Percentiles rank a stretch among this genome's conserved stretches.
Conservation (phyloP, 1,140 invertebrate genomes). For the Lasioglossum baleicum region DNA sequence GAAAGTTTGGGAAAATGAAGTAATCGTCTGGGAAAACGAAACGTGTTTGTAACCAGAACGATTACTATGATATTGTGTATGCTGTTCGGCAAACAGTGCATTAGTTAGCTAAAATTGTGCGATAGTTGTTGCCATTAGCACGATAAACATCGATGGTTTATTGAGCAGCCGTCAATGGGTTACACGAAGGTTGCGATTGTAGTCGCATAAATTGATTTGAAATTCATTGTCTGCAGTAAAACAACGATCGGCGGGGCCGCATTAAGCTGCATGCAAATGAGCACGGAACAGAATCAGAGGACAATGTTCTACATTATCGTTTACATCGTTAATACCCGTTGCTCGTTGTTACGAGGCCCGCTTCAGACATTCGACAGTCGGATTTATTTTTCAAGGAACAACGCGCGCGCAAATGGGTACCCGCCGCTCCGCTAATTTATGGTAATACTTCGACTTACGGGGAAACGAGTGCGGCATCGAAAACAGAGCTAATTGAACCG, state of each 20-base stretch:
- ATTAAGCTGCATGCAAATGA: slow-evolving; percentile 55
- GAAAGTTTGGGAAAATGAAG: too few species aligned
- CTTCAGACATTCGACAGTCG: slow-evolving; percentile 22
- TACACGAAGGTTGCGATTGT: slow-evolving; percentile 42
- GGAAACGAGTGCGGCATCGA: neutral
- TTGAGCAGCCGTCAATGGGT: slow-evolving; percentile 22
- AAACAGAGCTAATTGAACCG: too few species aligned
- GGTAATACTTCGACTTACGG: neutral
- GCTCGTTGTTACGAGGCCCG: slow-evolving; percentile 13
- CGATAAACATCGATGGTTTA: slow-evolving; percentile 22
- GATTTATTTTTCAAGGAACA: slow-evolving; percentile 32
- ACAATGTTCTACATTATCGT: slow-evolving; percentile 55
- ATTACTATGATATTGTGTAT: neutral
- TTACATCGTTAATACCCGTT: slow-evolving; percentile 51
- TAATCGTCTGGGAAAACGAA: too few species aligned
- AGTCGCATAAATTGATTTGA: slow-evolving; percentile 50
- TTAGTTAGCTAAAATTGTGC: neutral
- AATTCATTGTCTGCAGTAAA: slow-evolving; percentile 55
- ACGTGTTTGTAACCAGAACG: too few species aligned
- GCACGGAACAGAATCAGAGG: slow-evolving; percentile 37
- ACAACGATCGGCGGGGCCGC: slow-evolving; percentile 46
- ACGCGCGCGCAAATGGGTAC: neutral
- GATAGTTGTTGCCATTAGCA: slow-evolving; percentile 12
- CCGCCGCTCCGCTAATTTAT: too few species aligned
- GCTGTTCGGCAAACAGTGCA: neutral